Evolutionary conservation across 2,888 invertebrate species (phyloP).

Genomic region (Apocheima hispidaria): DNA sequence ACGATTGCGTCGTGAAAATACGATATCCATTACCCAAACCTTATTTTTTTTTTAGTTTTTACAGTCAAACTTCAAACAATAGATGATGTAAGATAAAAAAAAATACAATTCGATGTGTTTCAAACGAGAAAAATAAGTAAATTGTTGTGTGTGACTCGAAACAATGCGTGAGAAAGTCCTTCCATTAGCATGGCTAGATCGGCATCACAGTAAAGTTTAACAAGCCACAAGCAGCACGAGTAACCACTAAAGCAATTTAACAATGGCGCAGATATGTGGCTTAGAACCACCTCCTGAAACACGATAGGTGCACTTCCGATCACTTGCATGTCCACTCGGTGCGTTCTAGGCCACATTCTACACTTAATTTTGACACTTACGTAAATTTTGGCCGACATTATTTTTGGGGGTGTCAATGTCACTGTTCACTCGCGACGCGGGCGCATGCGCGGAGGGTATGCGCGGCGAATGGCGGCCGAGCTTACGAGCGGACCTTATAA

Average conservation of each 20-base stretch:
- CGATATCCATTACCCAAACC: slow-evolving; percentile 4
- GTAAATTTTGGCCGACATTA: slow-evolving; percentile 83
- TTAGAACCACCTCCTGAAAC: slow-evolving; percentile 69
- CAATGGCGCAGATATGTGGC: slow-evolving; percentile 76
- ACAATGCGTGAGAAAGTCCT: slow-evolving; percentile 49
- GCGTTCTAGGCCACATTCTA: slow-evolving; percentile 79
- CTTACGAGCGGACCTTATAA: slow-evolving; percentile 69
- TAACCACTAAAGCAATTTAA: slow-evolving; percentile 46
- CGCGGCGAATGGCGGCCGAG: slow-evolving; percentile 79
- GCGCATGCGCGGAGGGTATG: slow-evolving; percentile 75
- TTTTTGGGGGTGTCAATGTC: slow-evolving; percentile 74
- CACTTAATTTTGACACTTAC: slow-evolving; percentile 80
- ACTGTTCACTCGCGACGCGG: slow-evolving; percentile 78
- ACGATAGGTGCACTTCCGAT: slow-evolving; percentile 50
- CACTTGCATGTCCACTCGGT: slow-evolving; percentile 50
- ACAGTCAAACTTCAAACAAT: slow-evolving; percentile 23
- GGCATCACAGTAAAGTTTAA: slow-evolving; percentile 42
- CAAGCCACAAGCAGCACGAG: slow-evolving; percentile 40
- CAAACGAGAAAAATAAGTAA: slow-evolving; percentile 34
- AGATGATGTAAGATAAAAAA: slow-evolving; percentile 30
- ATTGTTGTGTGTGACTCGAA: slow-evolving; percentile 29
- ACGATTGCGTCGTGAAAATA: slow-evolving; percentile 9
- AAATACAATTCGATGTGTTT: slow-evolving; percentile 18
- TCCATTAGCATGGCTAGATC: slow-evolving; percentile 40
- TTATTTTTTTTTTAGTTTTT: slow-evolving; percentile 13